A percentile compares a stretch with the other conserved stretches of the same genome.
Conservation (phyloP, 2,888 invertebrate genomes). For the Cheilosia vulpina region DNA sequence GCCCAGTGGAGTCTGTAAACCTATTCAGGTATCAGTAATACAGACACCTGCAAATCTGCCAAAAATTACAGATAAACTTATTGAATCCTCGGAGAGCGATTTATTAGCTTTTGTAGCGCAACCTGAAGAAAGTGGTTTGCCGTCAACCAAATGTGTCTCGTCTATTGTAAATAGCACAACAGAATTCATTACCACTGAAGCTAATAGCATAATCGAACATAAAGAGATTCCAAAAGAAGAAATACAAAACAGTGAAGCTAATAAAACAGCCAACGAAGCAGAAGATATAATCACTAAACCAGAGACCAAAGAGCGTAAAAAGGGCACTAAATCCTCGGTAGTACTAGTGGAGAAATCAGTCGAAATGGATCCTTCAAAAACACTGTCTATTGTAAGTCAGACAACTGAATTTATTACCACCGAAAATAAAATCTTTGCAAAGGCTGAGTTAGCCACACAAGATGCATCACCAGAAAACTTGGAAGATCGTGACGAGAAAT, state of each 20-base stretch:
- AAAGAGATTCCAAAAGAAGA: neutral
- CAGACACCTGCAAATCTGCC: neutral
- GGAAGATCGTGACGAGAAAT: neutral
- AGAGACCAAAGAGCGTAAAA: neutral
- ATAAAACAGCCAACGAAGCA: neutral
- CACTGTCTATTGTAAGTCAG: slow-evolving; percentile 63
- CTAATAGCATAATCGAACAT: neutral
- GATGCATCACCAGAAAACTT: neutral
- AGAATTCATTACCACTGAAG: slow-evolving; percentile 22
- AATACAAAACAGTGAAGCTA: neutral
- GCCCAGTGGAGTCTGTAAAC: neutral
- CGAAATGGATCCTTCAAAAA: too few relatives aligned
- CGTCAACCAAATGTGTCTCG: neutral
- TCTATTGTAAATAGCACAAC: slow-evolving; percentile 67
- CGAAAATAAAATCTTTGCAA: slow-evolving; percentile 58
- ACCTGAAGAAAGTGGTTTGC: neutral
- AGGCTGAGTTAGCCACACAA: neutral
- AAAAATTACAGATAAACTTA: neutral
- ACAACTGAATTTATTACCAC: slow-evolving; percentile 76
- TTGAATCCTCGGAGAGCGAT: neutral
- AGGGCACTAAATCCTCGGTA: neutral
- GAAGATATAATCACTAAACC: neutral
- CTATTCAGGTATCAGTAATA: neutral
- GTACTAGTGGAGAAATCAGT: too few relatives aligned
- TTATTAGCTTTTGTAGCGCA: neutral